Evolutionary conservation across 2,113 vertebrate genomes (phyloP), one percentile per base, ranked within the genome.

Genomic region (Lepus timidus): DNA sequence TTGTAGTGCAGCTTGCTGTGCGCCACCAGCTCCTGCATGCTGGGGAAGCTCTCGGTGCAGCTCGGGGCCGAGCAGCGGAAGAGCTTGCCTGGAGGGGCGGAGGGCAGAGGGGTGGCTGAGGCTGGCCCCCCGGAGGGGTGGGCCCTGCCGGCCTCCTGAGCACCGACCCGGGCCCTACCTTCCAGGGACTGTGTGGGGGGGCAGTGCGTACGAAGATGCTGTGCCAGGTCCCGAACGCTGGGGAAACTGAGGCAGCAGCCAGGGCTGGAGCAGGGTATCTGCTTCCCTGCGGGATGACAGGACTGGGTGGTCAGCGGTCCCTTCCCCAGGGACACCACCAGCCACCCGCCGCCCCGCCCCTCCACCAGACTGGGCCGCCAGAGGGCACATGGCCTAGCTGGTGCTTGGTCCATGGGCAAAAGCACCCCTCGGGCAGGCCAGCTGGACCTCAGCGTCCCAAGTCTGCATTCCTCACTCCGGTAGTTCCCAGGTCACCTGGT

Each of bases 1-100:
- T 99, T 99, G 98, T 99, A 99, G 93, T 99, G 99, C 79, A 98
- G 98, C 97, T 99, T 99, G 98, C 98, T 98, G 68, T 99, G 99
- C 23, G 98, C 98, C 99, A 99, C 99, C 90, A 99, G 98, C 78
- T 98, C 98, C 97, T 99, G 99, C 99, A 99, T 99, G 98, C 97
- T 99, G 89, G 99, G 98, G 94, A 99, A 99, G 52, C 98, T 98
- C 74, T 99, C 98, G 0, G 96, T 80, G 96, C 99, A 99, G 97
- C 99, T 99, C 29, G 97, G 88, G 0, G 98, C 96, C 0, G 99
- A 99, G 93, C 99, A 99, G 25, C 96, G 97, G 96, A 99, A 99
- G 4, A 97, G 98, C 97, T 99, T 99, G 19, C 99, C 99, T 97
- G 88, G 93, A 16, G 68, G 68, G 73, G 55, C 12, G 74, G 67